phyloP scores from a whole-genome alignment of 1,140 invertebrate genomes.

The Drosophila pruinosa region DNA sequence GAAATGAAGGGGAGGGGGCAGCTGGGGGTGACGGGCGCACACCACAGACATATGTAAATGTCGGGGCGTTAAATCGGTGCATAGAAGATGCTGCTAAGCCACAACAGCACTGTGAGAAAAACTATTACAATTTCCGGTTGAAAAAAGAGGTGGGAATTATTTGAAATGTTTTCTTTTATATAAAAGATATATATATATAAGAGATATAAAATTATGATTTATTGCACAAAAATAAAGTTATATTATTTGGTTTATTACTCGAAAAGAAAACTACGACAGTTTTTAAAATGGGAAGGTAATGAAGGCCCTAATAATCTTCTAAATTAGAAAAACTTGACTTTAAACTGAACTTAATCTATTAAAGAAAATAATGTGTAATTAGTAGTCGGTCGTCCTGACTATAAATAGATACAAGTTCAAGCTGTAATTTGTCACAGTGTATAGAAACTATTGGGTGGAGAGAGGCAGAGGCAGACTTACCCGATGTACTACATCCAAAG shows the following conservation, averaged over 20 bases:
- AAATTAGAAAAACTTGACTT: no score
- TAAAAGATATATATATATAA: not conserved
- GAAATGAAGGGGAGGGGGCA: not conserved
- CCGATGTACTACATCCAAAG: conserved; percentile 33
- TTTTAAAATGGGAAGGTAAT: not conserved
- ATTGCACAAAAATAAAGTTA: no score
- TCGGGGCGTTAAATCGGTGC: conserved; percentile 80
- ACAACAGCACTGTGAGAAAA: conserved; percentile 18
- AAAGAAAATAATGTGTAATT: no score
- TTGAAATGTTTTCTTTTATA: not conserved
- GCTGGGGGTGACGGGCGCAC: conserved; percentile 13
- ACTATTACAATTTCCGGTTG: not conserved
- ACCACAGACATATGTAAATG: conserved; percentile 72
- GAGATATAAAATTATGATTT: not conserved
- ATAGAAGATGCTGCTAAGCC: conserved; percentile 45
- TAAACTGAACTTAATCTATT: no score
- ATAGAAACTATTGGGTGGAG: not conserved
- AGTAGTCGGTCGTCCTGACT: no score
- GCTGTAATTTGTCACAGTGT: not conserved
- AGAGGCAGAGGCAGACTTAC: not conserved
- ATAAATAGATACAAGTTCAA: not conserved
- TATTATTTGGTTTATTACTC: no score
- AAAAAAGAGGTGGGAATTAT: not conserved
- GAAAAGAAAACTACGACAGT: not conserved
- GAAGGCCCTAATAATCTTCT: no score